Evolutionary conservation across 1,140 invertebrate species (phyloP), one percentile per base, ranked within the genome.

Genomic region (Steinernema khuongi): DNA sequence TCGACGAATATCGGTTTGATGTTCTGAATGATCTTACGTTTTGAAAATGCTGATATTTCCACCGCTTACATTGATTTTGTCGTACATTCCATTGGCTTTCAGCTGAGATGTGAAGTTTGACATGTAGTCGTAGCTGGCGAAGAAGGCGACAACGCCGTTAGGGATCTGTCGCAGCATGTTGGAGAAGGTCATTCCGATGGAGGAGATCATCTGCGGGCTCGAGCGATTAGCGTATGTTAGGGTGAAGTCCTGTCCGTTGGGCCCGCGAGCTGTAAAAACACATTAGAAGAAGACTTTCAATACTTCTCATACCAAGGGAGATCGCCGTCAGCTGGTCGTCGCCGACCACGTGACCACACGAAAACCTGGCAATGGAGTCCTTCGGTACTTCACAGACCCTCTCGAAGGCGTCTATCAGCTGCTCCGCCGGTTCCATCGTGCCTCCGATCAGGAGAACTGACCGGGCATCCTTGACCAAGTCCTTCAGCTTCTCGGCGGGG

Each of bases 71-170:
- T 87, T 85, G 50, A 96, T 89, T 81, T 89, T 89, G 26, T 89
- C 86, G 18, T 94, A 83, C 33, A 90, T 83, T 33, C 91, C 90
- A 14, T 87, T 88, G 69, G 88, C 88, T 76, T 90, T 87, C 82
- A 93, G 89, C 82, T 91, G 89, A 74, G 90, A 91, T 0, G 88
- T 82, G 28, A 81, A 79, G 11, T 81, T 79, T 22, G 84, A 87
- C 85, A 96, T 91, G 84, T 94, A 96, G 31, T 92, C 91, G 81
- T 98, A 97, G 0, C 94, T 97, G 0, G 94, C 92, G 74, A 98
- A 90, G 86, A 99, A 99, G 79, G 92, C 91, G 1, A 98, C 92
- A n/a, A 97, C 87, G 0, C 96, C 96, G 19, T 92, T 93, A 31
- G 93, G 93, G 50, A 97, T 89, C 70, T 92, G 87, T 75, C 90